Conservation (phyloP, 2,113 vertebrate species). For the Microtus pennsylvanicus region DNA sequence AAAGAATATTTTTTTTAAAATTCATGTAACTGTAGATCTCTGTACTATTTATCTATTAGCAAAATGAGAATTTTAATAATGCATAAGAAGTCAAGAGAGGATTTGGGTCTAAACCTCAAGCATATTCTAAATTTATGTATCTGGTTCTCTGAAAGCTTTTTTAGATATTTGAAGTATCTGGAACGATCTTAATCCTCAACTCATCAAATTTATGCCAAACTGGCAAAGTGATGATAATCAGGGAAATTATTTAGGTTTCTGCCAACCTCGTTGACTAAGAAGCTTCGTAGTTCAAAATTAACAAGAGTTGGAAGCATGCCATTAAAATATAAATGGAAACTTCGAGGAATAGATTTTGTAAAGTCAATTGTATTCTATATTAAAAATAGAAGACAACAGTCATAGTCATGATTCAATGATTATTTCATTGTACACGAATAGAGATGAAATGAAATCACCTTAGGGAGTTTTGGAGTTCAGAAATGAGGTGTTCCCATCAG, state of each 20-base stretch:
- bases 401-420: neutral
- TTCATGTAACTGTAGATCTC: neutral
- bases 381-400: neutral
- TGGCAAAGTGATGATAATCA: neutral
- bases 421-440: neutral
- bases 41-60: neutral
- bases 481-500: neutral
- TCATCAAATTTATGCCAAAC: neutral
- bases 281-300: neutral
- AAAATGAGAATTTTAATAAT: neutral
- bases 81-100: neutral
- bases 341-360: neutral
- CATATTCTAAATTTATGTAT: neutral
- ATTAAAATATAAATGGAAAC: neutral
- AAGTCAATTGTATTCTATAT: neutral
- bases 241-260: neutral
- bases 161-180: neutral
- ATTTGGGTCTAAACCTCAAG: neutral
- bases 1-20: neutral
- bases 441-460: neutral
- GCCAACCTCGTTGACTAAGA: neutral
- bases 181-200: neutral
- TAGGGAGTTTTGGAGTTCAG: conserved; percentile 12
- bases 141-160: neutral
- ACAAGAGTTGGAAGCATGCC: neutral